Conservation (phyloP, 2,113 vertebrate genomes). For the Ceyx margarethae region DNA sequence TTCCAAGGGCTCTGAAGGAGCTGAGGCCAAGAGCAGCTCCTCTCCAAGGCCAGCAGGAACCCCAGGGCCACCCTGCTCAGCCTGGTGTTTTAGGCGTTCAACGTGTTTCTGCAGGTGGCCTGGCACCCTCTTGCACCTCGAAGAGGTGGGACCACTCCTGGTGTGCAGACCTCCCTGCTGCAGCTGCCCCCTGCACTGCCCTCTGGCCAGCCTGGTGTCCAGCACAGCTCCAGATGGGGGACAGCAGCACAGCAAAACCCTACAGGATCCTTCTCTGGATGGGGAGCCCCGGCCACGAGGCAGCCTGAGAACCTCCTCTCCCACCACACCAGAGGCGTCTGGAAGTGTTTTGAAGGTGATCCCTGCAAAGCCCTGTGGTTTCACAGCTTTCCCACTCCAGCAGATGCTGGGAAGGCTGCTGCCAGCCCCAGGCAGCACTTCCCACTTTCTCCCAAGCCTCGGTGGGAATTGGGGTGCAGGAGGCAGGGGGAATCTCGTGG, state of each 20-base stretch:
- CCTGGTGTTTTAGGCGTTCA: neutral
- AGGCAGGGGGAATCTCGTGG: fast-evolving
- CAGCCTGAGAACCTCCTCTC: neutral
- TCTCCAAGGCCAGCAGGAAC: neutral
- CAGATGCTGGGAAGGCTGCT: neutral
- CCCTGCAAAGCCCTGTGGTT: neutral
- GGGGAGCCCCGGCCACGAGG: neutral
- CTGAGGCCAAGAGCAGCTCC: neutral
- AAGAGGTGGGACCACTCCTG: neutral
- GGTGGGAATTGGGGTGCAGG: neutral
- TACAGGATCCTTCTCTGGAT: fast-evolving
- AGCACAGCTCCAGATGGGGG: neutral
- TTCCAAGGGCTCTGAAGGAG: neutral
- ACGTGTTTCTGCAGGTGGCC: neutral
- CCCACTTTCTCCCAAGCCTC: neutral
- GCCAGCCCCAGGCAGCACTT: neutral
- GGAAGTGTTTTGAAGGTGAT: neutral
- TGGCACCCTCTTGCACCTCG: neutral
- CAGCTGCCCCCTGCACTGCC: neutral
- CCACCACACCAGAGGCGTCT: neutral
- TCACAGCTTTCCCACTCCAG: neutral
- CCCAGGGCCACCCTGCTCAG: neutral
- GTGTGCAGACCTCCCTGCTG: neutral
- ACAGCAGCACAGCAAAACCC: neutral
- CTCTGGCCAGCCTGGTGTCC: fast-evolving